Conservation (phyloP, 1,140 invertebrate species). For the Lycorma delicatula region DNA sequence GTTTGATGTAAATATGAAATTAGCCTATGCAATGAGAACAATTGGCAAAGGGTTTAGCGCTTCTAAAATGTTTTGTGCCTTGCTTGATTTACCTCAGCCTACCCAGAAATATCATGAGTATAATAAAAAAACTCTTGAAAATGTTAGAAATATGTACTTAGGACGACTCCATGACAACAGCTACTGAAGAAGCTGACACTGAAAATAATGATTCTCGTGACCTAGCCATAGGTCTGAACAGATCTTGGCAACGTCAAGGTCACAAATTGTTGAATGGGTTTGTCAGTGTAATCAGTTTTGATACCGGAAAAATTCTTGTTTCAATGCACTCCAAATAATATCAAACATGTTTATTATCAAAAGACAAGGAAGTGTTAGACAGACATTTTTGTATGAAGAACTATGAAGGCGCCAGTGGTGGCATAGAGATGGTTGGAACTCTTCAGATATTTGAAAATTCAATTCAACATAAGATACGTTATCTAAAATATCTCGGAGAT, state of each 20-base stretch:
- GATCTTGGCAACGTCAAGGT: background rate
- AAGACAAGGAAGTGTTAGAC: too few species aligned
- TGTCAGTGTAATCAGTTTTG: conserved; percentile 1
- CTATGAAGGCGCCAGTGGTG: too few species aligned
- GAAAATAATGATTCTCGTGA: conserved; percentile 1
- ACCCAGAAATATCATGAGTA: background rate
- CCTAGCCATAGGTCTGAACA: too few species aligned
- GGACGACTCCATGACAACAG: background rate
- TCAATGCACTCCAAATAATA: conserved; percentile 17
- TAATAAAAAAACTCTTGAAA: background rate
- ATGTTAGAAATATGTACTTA: background rate
- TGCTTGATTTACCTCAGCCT: background rate
- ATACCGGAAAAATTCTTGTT: background rate
- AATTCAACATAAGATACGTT: conserved; percentile 18
- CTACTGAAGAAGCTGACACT: background rate
- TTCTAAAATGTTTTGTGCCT: background rate
- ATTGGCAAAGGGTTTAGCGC: conserved; percentile 1
- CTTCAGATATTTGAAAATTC: too few species aligned
- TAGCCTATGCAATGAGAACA: background rate
- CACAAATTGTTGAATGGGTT: conserved; percentile 1
- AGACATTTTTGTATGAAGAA: too few species aligned
- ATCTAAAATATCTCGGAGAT: conserved; percentile 24
- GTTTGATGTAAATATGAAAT: background rate
- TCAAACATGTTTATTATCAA: background rate
- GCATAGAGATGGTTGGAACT: too few species aligned